Percentiles rank a stretch among this genome's conserved stretches.
Evolutionary conservation across 2,113 vertebrate species (phyloP).

Genomic region (Pseudorasbora parva): DNA sequence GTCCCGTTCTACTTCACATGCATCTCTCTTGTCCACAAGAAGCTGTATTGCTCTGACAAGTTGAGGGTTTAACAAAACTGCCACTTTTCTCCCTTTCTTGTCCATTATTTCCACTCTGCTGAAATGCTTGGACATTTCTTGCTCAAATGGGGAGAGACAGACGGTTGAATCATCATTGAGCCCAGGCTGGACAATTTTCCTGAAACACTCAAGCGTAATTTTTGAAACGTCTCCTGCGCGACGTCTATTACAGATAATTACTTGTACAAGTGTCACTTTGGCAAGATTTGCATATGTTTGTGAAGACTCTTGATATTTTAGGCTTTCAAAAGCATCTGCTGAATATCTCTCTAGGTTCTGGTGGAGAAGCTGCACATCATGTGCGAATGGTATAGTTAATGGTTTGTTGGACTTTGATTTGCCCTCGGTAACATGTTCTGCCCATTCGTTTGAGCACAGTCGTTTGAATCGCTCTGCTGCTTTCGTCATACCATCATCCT

Average conservation of each 20-base stretch:
- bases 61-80: slow-evolving; percentile 1
- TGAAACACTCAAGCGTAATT: background rate
- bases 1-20: background rate
- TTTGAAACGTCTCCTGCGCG: background rate
- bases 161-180: background rate
- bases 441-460: slow-evolving; percentile 3
- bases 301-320: background rate
- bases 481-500: background rate
- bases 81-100: background rate
- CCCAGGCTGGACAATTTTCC: background rate
- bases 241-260: background rate
- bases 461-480: slow-evolving; percentile 5
- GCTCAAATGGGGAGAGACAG: slow-evolving; percentile 2
- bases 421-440: background rate
- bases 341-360: background rate
- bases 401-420: slow-evolving; percentile 6
- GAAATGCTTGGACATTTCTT: slow-evolving; percentile 25
- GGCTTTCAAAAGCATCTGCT: background rate
- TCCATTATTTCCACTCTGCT: slow-evolving; percentile 14
- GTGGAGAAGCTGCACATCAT: slow-evolving; percentile 17
- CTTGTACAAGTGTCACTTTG: slow-evolving; percentile 13
- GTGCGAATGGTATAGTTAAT: background rate
- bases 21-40: slow-evolving; percentile 15
- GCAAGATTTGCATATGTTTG: background rate
- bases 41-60: background rate